Evolutionary conservation across 35 echinoderm and acorn worm genomes (phyloP).

Genomic region (Nesometra sesokonis): DNA sequence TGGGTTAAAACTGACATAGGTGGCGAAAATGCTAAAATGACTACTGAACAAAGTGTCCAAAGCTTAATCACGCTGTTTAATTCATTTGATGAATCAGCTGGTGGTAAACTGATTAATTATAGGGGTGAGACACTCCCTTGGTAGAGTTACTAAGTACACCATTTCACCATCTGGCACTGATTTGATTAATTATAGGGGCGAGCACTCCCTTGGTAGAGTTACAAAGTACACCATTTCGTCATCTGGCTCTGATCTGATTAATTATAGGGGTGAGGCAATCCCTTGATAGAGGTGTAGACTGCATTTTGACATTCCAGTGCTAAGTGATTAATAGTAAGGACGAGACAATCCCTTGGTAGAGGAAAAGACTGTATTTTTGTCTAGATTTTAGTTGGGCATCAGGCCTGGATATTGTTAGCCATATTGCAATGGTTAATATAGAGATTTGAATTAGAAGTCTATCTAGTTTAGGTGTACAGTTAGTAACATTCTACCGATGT

Average conservation of each 20-base stretch:
- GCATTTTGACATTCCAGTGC: no score
- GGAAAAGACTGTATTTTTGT: no score
- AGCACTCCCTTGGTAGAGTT: not conserved
- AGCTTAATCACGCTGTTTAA: slow-evolving; percentile 13
- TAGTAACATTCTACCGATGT: no score
- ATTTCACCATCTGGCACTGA: slow-evolving; percentile 3
- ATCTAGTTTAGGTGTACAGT: no score
- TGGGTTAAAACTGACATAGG: slow-evolving; percentile 58
- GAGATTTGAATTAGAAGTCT: no score
- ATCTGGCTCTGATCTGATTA: slow-evolving; percentile 1
- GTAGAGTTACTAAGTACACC: no score
- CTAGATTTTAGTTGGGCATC: no score
- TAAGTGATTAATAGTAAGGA: no score
- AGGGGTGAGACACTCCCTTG: slow-evolving; percentile 2
- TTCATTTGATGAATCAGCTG: slow-evolving; percentile 1
- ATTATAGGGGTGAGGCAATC: not conserved
- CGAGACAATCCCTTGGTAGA: no score
- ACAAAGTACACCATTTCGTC: no score
- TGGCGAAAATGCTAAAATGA: slow-evolving; percentile 1
- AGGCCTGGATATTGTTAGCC: no score
- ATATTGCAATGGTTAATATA: no score
- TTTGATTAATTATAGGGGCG: slow-evolving; percentile 4
- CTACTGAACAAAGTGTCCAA: slow-evolving; percentile 13
- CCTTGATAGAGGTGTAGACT: not conserved
- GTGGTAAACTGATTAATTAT: slow-evolving; percentile 14